phyloP scores from a whole-genome alignment of 1,140 invertebrate species.

The Tetranychus cinnabarinus region DNA sequence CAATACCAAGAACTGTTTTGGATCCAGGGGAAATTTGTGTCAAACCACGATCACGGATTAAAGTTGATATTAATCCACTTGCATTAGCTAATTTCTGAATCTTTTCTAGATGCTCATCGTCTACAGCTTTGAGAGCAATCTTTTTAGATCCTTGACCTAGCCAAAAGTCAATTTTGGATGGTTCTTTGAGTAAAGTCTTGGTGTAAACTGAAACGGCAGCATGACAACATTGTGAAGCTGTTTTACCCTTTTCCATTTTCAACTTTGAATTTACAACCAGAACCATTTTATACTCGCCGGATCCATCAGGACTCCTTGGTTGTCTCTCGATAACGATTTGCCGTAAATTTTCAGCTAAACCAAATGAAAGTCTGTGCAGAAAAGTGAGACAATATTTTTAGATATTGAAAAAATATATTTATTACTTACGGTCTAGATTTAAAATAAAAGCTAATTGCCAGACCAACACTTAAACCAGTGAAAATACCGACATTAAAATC shows the following conservation, averaged over 20 bases:
- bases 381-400: too few relatives aligned
- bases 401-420: too few relatives aligned
- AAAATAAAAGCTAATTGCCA: background rate
- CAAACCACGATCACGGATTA: constrained; percentile 63
- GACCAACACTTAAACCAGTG: background rate
- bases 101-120: constrained; percentile 27
- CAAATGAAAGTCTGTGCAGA: too few relatives aligned
- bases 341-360: too few relatives aligned
- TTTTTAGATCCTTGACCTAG: constrained; percentile 51
- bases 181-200: constrained; percentile 33
- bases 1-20: constrained; percentile 64
- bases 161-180: constrained; percentile 43
- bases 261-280: constrained; percentile 66
- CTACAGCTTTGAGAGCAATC: constrained; percentile 41
- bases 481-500: background rate
- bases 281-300: constrained; percentile 36
- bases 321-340: constrained; percentile 11
- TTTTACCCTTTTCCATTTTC: constrained; percentile 83
- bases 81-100: constrained; percentile 39
- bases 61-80: constrained; percentile 37
- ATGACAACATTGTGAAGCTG: constrained; percentile 74
- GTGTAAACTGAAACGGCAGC: constrained; percentile 57
- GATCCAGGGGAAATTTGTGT: constrained; percentile 68
- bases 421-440: too few relatives aligned
- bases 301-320: constrained; percentile 8